These are phyloP conservation scores for Pteronotus mesoamericanus DNA, from an alignment of 2,797 vertebrate species.

Conservation along the genomic window DNA sequence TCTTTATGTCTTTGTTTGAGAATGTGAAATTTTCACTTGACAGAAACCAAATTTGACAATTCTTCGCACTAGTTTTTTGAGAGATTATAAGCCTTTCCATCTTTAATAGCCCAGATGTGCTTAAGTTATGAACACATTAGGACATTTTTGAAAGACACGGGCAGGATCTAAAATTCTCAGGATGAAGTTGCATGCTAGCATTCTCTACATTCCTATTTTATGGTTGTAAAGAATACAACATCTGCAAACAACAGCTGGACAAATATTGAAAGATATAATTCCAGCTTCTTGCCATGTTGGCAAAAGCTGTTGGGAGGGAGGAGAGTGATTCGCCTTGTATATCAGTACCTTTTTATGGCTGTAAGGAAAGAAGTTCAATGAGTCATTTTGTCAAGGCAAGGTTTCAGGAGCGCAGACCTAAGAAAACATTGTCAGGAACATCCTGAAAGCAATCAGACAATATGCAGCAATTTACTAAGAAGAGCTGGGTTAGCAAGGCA, in stretches of 20 bases:
- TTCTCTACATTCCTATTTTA: conserved; percentile 65
- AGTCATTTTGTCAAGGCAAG: conserved; percentile 45
- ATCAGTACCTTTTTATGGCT: conserved; percentile 48
- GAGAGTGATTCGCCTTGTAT: not conserved
- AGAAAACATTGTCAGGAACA: not conserved
- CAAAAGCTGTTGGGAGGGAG: conserved; percentile 47
- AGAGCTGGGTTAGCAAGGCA: not conserved
- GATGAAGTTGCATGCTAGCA: conserved; percentile 54
- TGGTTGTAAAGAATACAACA: conserved; percentile 58
- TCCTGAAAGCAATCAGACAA: not conserved
- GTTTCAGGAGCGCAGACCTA: not conserved
- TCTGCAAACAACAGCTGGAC: conserved; percentile 77
- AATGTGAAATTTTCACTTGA: conserved; percentile 30
- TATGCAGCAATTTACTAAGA: not conserved
- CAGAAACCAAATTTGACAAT: conserved; percentile 51
- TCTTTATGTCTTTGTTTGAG: not conserved
- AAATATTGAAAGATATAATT: conserved; percentile 69
- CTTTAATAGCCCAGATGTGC: conserved; percentile 74
- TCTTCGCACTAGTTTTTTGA: conserved; percentile 45
- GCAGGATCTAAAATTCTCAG: conserved; percentile 56
- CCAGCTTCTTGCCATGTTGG: conserved; percentile 65
- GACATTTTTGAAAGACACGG: conserved; percentile 60
- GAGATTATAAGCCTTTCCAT: conserved; percentile 54
- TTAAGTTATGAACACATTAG: conserved; percentile 54
- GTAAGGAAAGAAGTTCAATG: conserved; percentile 28